phyloP scores from a whole-genome alignment of 2,113 vertebrate species.

The Nesoenas mayeri region DNA sequence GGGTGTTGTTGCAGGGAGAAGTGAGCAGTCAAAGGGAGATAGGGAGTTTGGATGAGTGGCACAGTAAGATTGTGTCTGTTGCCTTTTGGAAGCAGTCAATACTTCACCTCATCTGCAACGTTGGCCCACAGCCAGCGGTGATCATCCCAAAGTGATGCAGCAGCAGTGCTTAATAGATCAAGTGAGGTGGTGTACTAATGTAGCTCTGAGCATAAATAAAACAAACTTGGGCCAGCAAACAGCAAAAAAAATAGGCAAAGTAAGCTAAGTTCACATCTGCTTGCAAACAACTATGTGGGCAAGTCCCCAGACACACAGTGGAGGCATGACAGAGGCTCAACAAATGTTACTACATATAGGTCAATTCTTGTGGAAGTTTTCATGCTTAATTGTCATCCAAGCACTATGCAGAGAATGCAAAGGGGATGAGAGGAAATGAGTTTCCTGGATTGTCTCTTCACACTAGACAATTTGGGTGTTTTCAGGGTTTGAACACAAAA shows the following conservation, averaged over 20 bases:
- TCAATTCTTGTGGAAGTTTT: neutral
- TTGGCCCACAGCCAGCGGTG: neutral
- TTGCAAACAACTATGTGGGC: neutral
- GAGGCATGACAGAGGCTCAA: neutral
- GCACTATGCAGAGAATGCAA: neutral
- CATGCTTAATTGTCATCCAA: neutral
- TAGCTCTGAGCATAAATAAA: neutral
- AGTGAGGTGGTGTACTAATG: neutral
- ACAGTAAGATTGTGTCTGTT: neutral
- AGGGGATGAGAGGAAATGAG: neutral
- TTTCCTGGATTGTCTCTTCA: neutral
- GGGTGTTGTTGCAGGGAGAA: neutral
- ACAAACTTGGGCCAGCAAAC: neutral
- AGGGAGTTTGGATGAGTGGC: neutral
- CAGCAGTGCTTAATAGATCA: neutral
- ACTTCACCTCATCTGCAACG: accelerated
- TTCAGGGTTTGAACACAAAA: neutral
- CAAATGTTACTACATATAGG: neutral
- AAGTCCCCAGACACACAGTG: neutral
- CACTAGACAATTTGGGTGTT: neutral
- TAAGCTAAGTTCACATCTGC: neutral
- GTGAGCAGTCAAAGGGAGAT: neutral
- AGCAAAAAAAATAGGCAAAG: neutral
- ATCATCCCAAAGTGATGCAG: neutral
- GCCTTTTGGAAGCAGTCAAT: neutral